A percentile compares a stretch with the other conserved stretches of the same genome.
Evolutionary conservation across 2,797 vertebrate species (phyloP).

Genomic region (Microhierax caerulescens): DNA sequence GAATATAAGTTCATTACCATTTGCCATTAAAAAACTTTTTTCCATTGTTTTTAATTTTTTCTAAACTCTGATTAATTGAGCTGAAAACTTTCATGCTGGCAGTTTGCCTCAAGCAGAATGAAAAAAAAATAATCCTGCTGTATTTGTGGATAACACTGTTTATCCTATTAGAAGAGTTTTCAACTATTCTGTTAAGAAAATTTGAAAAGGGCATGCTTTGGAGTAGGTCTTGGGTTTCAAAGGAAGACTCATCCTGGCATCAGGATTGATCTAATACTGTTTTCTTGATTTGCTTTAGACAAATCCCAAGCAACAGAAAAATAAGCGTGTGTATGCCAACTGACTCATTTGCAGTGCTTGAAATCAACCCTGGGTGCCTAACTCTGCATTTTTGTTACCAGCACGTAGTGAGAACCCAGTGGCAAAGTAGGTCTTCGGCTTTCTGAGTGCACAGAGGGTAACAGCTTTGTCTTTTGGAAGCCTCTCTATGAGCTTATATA

Average conservation of each 20-base stretch:
- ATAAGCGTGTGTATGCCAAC: background rate
- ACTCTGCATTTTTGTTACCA: background rate
- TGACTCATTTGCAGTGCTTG: background rate
- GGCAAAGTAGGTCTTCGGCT: background rate
- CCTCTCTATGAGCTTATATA: background rate
- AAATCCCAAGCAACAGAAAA: background rate
- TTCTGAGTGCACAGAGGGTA: background rate
- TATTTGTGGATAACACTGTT: constrained; percentile 12
- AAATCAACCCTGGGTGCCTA: background rate
- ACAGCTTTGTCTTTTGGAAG: background rate
- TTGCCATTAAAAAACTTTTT: background rate
- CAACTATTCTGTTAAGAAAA: background rate
- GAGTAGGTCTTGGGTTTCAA: constrained; percentile 5
- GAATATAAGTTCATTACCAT: background rate
- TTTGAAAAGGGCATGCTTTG: background rate
- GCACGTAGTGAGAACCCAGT: background rate
- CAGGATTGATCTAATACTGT: background rate
- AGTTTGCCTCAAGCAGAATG: background rate
- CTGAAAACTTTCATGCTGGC: constrained; percentile 8
- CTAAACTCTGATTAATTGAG: background rate
- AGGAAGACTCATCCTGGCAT: background rate
- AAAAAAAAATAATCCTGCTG: background rate
- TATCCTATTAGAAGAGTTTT: constrained; percentile 19
- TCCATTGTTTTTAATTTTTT: background rate
- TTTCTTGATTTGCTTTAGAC: background rate